Evolutionary conservation across 2,113 vertebrate genomes (phyloP).

Genomic region (Hymenochirus boettgeri): DNA sequence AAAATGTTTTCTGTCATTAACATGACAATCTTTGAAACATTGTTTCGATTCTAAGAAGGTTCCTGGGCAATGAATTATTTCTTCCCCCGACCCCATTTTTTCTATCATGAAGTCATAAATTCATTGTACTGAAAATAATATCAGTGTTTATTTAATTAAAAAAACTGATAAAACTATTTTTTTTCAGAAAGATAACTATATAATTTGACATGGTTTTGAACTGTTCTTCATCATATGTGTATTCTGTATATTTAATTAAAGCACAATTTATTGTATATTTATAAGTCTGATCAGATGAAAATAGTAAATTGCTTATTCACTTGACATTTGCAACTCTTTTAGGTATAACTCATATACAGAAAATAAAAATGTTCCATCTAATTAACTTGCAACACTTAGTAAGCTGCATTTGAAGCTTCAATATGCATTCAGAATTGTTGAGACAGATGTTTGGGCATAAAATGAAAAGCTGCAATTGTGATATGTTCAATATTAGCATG

Average conservation of each 20-base stretch:
- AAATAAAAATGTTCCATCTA: slow-evolving; percentile 38
- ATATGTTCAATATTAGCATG: slow-evolving; percentile 31
- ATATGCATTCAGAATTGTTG: slow-evolving; percentile 37
- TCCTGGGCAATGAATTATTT: too few species aligned
- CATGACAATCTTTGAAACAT: too few species aligned
- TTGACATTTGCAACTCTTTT: slow-evolving; percentile 54
- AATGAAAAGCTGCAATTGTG: slow-evolving; percentile 43
- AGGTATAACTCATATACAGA: slow-evolving; percentile 32
- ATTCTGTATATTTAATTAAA: slow-evolving; percentile 35
- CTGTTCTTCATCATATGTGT: not conserved
- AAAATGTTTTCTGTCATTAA: too few species aligned
- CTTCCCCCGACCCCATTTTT: too few species aligned
- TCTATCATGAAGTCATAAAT: too few species aligned
- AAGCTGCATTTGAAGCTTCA: slow-evolving; percentile 46
- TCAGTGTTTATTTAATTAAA: slow-evolving; percentile 25
- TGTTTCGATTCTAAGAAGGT: too few species aligned
- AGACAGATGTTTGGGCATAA: slow-evolving; percentile 44
- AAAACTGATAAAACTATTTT: slow-evolving; percentile 10
- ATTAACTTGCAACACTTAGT: slow-evolving; percentile 49
- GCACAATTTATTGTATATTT: slow-evolving; percentile 20
- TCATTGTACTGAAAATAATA: slow-evolving; percentile 5
- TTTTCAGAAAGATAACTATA: slow-evolving; percentile 7
- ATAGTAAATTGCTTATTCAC: slow-evolving; percentile 58
- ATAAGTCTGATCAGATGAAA: slow-evolving; percentile 54
- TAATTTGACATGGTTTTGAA: slow-evolving; percentile 28